Base-by-base conservation (phyloP, 2,797 vertebrate genomes). In the Enteromius mattozi region DNA sequence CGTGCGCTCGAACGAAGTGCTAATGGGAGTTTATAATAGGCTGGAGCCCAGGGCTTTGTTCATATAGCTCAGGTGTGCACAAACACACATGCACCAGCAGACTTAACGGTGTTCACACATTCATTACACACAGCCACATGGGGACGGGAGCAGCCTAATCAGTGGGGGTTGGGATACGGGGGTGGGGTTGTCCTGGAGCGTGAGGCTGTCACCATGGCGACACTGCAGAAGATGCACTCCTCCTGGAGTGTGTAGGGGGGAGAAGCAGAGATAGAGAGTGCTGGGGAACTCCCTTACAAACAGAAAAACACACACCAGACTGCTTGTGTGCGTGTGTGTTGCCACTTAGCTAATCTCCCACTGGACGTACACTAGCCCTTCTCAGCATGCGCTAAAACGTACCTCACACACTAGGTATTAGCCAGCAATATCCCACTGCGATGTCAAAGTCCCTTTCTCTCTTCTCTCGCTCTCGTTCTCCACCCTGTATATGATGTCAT, bases 151-250 rank as follows among this genome's bases (percentile, higher is more conserved):
- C 54, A 78, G 70, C 47, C 79, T 76, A 86, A 82, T 83, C 77
- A 76, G 76, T 68, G 93, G 94, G 92, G 93, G 93, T 92, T 93
- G 94, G 92, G 91, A 91, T 90, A 89, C 88, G 83, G 88, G 89
- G 87, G 80, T 92, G 92, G 94, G 93, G 93, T 93, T 93, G 92
- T 93, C 91, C 92, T 89, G 81, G 71, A 91, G 92, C 91, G 61
- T 85, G 85, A 89, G 90, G 91, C 90, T 90, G 94, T 95, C 93
- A 91, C 93, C 94, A 95, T 95, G 94, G 94, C 83, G 87, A 95
- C 91, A 71, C 84, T 59, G 89, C 90, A 92, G 91, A 93, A 92
- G 90, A 92, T 92, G 91, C 88, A 87, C 89, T 92, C 91, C 90
- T 89, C 86, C 88, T 86, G 87, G 86, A 89, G 81, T 54, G 42